These are phyloP conservation scores for Bombyx huttoni DNA, from an alignment of 2,888 invertebrate species.

Conservation along the genomic window DNA sequence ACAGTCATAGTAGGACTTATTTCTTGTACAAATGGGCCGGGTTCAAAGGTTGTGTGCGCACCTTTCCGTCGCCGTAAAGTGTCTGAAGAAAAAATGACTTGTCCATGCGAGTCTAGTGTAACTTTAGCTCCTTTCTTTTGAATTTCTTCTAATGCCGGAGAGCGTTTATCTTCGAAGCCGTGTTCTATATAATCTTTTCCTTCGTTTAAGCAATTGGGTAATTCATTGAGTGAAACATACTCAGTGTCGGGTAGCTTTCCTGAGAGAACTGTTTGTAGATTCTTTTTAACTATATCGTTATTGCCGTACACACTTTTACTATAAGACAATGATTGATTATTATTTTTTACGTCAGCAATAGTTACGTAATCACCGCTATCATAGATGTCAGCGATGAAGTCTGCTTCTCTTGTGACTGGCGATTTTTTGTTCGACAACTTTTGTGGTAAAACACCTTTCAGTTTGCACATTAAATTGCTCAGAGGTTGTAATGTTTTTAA, in stretches of 20 bases:
- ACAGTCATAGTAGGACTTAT: constrained; percentile 48
- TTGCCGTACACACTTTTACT: constrained; percentile 72
- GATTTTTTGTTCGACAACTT: constrained; percentile 65
- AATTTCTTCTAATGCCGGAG: constrained; percentile 46
- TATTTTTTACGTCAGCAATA: constrained; percentile 86
- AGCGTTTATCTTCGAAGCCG: constrained; percentile 36
- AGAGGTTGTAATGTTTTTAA: constrained; percentile 71
- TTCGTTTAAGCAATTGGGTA: constrained; percentile 72
- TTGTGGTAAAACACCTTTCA: constrained; percentile 76
- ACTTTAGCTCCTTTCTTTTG: constrained; percentile 81
- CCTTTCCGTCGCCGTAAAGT: constrained; percentile 85
- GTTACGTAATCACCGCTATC: constrained; percentile 89
- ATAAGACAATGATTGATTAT: constrained; percentile 75
- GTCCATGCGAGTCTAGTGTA: constrained; percentile 87
- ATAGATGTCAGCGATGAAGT: constrained; percentile 56
- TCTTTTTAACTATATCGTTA: constrained; percentile 78
- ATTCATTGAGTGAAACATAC: constrained; percentile 85
- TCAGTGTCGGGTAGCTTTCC: constrained; percentile 78
- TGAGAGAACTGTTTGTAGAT: constrained; percentile 72
- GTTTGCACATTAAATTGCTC: constrained; percentile 80
- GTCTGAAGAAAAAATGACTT: constrained; percentile 90
- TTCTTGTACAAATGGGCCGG: constrained; percentile 87
- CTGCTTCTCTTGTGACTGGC: constrained; percentile 54
- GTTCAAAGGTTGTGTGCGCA: constrained; percentile 88
- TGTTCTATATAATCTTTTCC: constrained; percentile 58